Evolutionary conservation across 2,797 vertebrate genomes (phyloP).

Genomic region (Hyperoplus immaculatus): DNA sequence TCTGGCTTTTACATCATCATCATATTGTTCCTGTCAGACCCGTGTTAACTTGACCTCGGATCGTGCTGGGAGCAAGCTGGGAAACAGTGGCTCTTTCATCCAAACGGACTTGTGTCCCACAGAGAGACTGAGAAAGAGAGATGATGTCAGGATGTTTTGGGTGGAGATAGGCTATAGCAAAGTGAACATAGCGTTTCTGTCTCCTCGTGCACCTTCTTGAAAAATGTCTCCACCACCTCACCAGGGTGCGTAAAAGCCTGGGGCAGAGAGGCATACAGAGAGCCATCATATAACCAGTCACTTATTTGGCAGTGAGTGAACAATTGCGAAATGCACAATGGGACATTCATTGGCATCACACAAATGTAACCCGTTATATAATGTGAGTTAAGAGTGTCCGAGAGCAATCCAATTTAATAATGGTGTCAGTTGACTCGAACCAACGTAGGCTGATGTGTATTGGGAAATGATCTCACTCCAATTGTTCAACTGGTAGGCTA

Average conservation of each 20-base stretch:
- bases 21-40: constrained; percentile 57
- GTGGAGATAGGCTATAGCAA: constrained; percentile 1
- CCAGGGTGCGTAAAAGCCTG: constrained; percentile 51
- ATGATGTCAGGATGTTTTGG: constrained; percentile 43
- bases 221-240: constrained; percentile 29
- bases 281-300: neutral
- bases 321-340: neutral
- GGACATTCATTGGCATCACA: no score
- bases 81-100: constrained; percentile 71
- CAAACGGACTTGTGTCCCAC: constrained; percentile 41
- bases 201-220: constrained; percentile 8
- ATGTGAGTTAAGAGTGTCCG: neutral
- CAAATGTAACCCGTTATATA: neutral
- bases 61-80: constrained; percentile 63
- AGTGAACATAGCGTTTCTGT: constrained; percentile 56
- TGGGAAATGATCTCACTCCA: neutral
- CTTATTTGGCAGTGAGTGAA: neutral
- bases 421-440: neutral
- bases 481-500: neutral
- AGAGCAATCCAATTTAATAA: neutral
- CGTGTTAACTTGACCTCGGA: constrained; percentile 47
- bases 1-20: constrained; percentile 45
- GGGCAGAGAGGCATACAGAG: constrained; percentile 14
- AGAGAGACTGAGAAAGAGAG: constrained; percentile 45
- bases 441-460: neutral